Evolutionary conservation across 2,113 vertebrate species (phyloP).

Genomic region (Bubo scandiacus): DNA sequence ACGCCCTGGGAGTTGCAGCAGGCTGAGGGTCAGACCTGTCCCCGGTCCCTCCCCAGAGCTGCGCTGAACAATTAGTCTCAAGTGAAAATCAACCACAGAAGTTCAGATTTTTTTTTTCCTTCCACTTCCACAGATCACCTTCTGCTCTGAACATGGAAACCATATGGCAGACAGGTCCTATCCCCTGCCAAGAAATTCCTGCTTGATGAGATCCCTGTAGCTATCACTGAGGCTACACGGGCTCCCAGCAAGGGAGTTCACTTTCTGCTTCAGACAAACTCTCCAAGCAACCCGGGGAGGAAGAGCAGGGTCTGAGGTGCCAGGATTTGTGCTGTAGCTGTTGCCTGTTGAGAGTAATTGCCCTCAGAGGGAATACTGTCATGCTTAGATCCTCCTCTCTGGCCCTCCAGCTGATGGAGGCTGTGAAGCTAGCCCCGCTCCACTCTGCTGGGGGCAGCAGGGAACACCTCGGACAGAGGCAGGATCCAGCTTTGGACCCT

Average conservation of each 20-base stretch:
- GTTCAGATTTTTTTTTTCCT: neutral
- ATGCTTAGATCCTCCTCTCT: neutral
- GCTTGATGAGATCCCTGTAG: constrained; percentile 67
- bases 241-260: constrained; percentile 51
- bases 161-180: constrained; percentile 70
- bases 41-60: neutral
- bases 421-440: neutral
- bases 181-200: constrained; percentile 69
- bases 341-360: constrained; percentile 48
- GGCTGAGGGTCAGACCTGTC: neutral
- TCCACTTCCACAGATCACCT: constrained; percentile 63
- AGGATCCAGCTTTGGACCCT: neutral
- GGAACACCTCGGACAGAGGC: neutral
- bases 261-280: constrained; percentile 27
- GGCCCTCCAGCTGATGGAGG: neutral
- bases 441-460: neutral
- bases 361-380: constrained; percentile 36
- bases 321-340: constrained; percentile 25
- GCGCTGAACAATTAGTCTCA: constrained; percentile 23
- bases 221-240: constrained; percentile 32
- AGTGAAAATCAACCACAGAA: constrained; percentile 52
- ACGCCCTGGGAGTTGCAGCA: neutral
- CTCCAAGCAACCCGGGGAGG: neutral
- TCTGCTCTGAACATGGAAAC: constrained; percentile 68
- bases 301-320: neutral